Percentiles rank a stretch among this genome's conserved stretches.
These are phyloP conservation scores for Amblyraja radiata DNA, from an alignment of 2,797 vertebrate genomes.

Conservation along the genomic window DNA sequence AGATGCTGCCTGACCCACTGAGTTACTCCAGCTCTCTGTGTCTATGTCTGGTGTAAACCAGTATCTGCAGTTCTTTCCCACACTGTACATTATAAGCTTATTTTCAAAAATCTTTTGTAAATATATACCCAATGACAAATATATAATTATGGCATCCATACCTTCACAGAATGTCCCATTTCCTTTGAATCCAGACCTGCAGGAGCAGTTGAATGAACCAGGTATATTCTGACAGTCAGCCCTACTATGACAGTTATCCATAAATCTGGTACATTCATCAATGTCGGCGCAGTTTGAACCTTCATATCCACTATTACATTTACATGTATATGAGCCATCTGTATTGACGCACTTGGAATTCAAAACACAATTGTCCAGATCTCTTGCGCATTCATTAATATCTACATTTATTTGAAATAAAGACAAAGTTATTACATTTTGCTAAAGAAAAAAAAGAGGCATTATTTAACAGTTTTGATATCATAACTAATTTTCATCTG, in stretches of 20 bases:
- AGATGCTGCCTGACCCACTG: background rate
- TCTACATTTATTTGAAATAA: background rate
- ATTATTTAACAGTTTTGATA: background rate
- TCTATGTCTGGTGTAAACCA: too few relatives aligned
- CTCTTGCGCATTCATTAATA: background rate
- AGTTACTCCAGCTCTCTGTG: too few relatives aligned
- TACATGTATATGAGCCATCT: background rate
- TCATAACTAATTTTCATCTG: background rate
- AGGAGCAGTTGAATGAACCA: background rate
- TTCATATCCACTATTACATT: conserved; percentile 5
- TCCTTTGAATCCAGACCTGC: background rate
- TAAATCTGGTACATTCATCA: background rate
- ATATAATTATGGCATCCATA: background rate
- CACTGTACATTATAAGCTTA: background rate
- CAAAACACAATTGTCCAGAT: background rate
- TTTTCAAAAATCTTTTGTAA: background rate
- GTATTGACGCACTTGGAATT: conserved; percentile 2
- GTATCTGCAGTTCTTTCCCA: background rate
- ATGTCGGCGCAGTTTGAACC: conserved; percentile 15
- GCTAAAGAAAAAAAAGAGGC: background rate
- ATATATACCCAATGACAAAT: background rate
- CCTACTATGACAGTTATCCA: background rate
- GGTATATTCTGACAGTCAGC: background rate
- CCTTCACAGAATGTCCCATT: conserved; percentile 31
- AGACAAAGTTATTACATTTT: background rate